These are phyloP conservation scores for Drosophila pruinosa DNA, from an alignment of 1,140 invertebrate species.

Conservation along the genomic window DNA sequence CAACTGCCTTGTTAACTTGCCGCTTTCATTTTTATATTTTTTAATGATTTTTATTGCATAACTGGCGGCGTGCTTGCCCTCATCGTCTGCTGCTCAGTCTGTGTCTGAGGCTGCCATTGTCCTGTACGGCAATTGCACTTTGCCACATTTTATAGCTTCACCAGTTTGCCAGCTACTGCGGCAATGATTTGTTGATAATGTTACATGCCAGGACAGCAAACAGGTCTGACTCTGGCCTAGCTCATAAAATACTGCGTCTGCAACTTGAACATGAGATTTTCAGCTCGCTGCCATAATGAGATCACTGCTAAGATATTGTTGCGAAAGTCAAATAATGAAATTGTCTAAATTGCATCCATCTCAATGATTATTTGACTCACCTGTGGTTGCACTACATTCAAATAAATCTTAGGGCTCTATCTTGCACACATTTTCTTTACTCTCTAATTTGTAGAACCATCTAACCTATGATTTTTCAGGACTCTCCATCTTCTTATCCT, in stretches of 20 bases:
- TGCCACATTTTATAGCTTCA: slow-evolving; percentile 74
- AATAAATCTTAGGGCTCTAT: neutral
- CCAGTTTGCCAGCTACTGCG: slow-evolving; percentile 20
- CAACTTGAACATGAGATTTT: neutral
- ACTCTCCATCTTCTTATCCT: neutral
- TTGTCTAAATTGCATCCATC: neutral
- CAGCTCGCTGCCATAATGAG: neutral
- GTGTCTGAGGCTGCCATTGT: slow-evolving; percentile 7
- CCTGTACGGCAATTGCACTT: slow-evolving; percentile 70
- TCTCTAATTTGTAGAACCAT: slow-evolving; percentile 14
- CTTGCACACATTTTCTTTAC: no score
- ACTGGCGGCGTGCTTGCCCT: slow-evolving; percentile 45
- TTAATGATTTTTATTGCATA: slow-evolving; percentile 81
- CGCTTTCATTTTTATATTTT: slow-evolving; percentile 79
- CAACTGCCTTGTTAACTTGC: slow-evolving; percentile 68
- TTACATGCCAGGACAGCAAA: neutral
- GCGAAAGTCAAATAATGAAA: neutral
- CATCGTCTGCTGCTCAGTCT: neutral
- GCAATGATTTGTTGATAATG: slow-evolving; percentile 46
- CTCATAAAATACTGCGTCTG: neutral
- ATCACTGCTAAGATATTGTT: slow-evolving; percentile 6
- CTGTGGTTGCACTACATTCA: no score
- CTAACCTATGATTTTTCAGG: slow-evolving; percentile 15
- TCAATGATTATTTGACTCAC: neutral
- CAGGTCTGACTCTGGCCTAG: neutral